A percentile compares a stretch with the other conserved stretches of the same genome.
Conservation (phyloP, 1,140 invertebrate species). For the Leptoteleia sp. region DNA sequence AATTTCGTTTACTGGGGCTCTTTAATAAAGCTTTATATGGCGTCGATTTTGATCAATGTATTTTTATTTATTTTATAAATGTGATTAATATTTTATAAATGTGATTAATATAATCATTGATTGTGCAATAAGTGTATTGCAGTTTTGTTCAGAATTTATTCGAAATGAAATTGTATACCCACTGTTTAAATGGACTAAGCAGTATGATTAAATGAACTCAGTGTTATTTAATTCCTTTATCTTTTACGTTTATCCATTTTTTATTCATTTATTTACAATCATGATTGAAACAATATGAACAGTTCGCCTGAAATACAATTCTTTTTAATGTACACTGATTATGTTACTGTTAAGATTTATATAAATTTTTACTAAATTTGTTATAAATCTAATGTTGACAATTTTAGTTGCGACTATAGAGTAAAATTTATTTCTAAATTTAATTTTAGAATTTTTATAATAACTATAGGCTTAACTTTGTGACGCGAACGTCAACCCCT, state of each 20-base stretch:
- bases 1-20: conserved; percentile 8
- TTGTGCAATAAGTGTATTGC: conserved; percentile 44
- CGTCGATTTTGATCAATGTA: not conserved
- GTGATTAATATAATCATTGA: conserved; percentile 7
- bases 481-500: too few relatives aligned
- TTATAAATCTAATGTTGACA: too few relatives aligned
- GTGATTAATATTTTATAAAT: not conserved
- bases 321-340: conserved; percentile 9
- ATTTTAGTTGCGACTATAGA: too few relatives aligned
- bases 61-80: not conserved
- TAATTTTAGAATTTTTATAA: too few relatives aligned
- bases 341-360: conserved; percentile 1
- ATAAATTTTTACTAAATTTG: too few relatives aligned
- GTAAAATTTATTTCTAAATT: too few relatives aligned
- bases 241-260: conserved; percentile 20
- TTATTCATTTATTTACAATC: conserved; percentile 34
- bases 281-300: conserved; percentile 36
- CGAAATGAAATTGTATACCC: conserved; percentile 27
- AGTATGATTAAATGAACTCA: conserved; percentile 22
- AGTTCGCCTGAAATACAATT: conserved; percentile 40
- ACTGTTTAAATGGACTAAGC: conserved; percentile 28
- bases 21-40: not conserved
- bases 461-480: too few relatives aligned
- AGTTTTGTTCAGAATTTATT: conserved; percentile 2
- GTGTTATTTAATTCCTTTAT: conserved; percentile 26